Percentiles rank a stretch among this genome's conserved stretches.
Evolutionary conservation across 2,113 vertebrate species (phyloP).

Genomic region (Accipiter virgatus): DNA sequence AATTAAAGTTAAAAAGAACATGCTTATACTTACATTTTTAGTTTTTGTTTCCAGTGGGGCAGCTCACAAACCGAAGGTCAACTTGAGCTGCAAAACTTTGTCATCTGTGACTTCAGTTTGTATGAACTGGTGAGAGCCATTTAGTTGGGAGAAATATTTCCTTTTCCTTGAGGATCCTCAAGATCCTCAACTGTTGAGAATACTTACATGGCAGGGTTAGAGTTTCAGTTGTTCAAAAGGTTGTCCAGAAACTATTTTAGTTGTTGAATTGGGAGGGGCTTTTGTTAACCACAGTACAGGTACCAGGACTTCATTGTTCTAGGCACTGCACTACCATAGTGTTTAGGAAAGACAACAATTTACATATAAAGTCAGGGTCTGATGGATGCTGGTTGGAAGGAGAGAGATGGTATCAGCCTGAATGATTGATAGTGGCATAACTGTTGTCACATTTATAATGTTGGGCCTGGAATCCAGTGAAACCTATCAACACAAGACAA

Average conservation of each 20-base stretch:
- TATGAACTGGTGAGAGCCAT: background rate
- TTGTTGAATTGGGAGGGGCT: background rate
- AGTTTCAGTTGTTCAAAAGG: background rate
- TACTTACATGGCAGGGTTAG: background rate
- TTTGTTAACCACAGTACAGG: background rate
- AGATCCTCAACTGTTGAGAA: background rate
- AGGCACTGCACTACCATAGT: background rate
- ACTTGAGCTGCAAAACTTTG: background rate
- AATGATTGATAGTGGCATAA: background rate
- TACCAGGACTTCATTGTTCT: background rate
- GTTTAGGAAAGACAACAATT: background rate
- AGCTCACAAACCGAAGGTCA: background rate
- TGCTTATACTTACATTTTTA: fast-evolving
- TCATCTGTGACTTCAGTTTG: background rate
- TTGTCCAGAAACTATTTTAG: background rate
- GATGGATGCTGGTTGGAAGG: background rate
- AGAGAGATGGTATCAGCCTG: background rate
- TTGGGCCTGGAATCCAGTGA: background rate
- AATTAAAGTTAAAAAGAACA: background rate
- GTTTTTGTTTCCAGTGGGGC: background rate
- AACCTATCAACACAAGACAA: background rate
- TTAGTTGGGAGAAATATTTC: background rate
- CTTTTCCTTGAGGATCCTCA: no score
- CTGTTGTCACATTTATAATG: background rate
- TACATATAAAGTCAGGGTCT: background rate